A percentile compares a stretch with the other conserved stretches of the same genome.
Evolutionary conservation across 2,797 vertebrate genomes (phyloP).

Genomic region (Danio jaintianensis): DNA sequence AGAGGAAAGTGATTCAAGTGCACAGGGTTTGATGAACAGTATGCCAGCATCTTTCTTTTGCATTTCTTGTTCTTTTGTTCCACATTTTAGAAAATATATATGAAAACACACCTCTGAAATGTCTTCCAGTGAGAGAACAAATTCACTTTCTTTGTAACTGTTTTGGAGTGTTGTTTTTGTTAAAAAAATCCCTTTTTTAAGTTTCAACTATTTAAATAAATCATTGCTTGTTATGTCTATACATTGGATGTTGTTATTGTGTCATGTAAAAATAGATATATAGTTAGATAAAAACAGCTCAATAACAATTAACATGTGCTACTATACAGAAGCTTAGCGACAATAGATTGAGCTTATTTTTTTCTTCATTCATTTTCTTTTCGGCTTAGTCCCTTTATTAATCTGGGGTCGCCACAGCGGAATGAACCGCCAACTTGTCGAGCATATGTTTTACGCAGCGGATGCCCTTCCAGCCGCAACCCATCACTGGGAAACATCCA

Average conservation of each 20-base stretch:
- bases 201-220: constrained; percentile 65
- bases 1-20: constrained; percentile 32
- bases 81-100: constrained; percentile 37
- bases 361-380: too few species aligned
- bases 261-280: neutral
- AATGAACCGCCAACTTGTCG: too few species aligned
- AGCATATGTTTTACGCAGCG: too few species aligned
- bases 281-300: neutral
- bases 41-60: constrained; percentile 27
- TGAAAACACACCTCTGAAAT: constrained; percentile 45
- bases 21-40: constrained; percentile 40
- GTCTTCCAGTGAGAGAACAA: constrained; percentile 61
- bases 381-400: too few species aligned
- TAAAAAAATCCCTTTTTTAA: constrained; percentile 34
- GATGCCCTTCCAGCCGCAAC: too few species aligned
- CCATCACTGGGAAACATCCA: too few species aligned
- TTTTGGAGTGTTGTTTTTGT: constrained; percentile 48
- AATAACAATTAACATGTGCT: neutral
- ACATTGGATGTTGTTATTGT: neutral
- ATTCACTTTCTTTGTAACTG: constrained; percentile 32
- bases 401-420: too few species aligned
- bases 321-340: neutral
- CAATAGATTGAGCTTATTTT: neutral
- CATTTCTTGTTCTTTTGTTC: constrained; percentile 51
- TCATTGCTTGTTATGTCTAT: constrained; percentile 54